Evolutionary conservation across 2,888 invertebrate species (phyloP).

Genomic region (Xanthia icteritia): DNA sequence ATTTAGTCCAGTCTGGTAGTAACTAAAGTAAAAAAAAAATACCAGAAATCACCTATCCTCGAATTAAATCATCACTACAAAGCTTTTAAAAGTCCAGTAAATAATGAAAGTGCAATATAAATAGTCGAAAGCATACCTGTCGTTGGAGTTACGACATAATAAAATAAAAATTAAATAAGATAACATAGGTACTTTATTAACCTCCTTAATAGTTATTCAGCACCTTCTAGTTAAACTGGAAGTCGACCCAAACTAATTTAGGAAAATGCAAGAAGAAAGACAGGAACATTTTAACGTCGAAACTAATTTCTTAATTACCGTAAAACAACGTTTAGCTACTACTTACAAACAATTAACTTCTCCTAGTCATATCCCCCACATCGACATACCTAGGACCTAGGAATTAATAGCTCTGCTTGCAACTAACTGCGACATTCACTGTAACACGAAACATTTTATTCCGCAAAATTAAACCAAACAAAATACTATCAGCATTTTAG

Average conservation of each 20-base stretch:
- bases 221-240: not conserved
- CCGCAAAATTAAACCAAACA: slow-evolving; percentile 60
- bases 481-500: slow-evolving; percentile 71
- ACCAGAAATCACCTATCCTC: not conserved
- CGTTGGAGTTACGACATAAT: not conserved
- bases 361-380: slow-evolving; percentile 21
- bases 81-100: not conserved
- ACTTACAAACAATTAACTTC: slow-evolving; percentile 46
- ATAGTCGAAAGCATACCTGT: not conserved
- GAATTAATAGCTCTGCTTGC: slow-evolving; percentile 30
- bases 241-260: slow-evolving; percentile 2
- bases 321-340: slow-evolving; percentile 6
- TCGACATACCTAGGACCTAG: slow-evolving; percentile 16
- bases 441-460: slow-evolving; percentile 53
- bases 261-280: slow-evolving; percentile 23
- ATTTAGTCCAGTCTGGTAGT: not conserved
- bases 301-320: slow-evolving; percentile 54
- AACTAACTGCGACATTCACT: slow-evolving; percentile 37
- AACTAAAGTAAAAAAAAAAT: not conserved
- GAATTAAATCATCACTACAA: not conserved
- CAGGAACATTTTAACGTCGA: slow-evolving; percentile 31
- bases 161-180: not conserved
- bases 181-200: not conserved
- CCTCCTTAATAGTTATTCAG: not conserved
- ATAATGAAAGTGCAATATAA: not conserved